Percentiles rank a stretch among this genome's conserved stretches.
These are phyloP conservation scores for Aegithalos caudatus DNA, from an alignment of 2,113 vertebrate genomes.

Conservation along the genomic window DNA sequence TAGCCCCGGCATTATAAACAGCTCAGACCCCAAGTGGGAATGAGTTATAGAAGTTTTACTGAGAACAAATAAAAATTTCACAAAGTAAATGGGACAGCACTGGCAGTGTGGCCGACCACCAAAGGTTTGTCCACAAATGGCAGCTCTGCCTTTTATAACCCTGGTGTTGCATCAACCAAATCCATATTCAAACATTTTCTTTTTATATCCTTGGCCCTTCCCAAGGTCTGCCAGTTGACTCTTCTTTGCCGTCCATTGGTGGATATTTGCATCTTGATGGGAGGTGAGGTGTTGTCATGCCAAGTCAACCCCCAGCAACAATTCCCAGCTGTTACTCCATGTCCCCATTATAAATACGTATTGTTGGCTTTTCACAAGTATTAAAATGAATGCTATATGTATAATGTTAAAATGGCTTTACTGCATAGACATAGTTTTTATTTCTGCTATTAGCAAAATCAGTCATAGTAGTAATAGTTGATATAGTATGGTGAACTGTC, in stretches of 20 bases:
- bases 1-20: not conserved
- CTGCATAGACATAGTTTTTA: no score
- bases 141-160: not conserved
- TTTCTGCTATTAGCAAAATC: no score
- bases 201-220: no score
- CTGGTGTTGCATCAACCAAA: not conserved
- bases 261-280: not conserved
- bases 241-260: not conserved
- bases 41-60: not conserved
- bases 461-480: no score
- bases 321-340: not conserved
- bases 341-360: no score
- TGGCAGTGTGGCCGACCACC: not conserved
- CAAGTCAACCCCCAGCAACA: no score
- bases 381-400: no score
- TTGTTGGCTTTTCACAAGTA: no score
- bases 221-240: not conserved
- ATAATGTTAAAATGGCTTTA: no score
- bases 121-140: not conserved
- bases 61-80: not conserved
- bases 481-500: no score
- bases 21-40: not conserved
- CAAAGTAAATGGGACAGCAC: not conserved
- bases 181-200: not conserved
- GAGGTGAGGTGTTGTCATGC: not conserved